phyloP scores from a whole-genome alignment of 2,113 vertebrate species.

The Pogonocichla stellata region DNA sequence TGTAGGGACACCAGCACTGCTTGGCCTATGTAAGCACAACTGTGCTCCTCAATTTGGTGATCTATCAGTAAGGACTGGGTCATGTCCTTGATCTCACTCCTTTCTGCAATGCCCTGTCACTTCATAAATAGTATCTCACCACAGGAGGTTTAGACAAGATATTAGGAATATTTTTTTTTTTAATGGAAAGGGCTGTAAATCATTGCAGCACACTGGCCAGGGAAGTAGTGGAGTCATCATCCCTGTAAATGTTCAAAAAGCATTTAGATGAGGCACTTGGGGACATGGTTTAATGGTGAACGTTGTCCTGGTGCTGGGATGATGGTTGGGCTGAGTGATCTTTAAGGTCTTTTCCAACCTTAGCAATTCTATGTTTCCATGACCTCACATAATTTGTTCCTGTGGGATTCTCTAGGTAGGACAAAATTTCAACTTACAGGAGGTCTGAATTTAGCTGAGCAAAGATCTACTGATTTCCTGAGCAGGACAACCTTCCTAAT shows the following conservation, averaged over 20 bases:
- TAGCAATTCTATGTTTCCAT: fast-evolving
- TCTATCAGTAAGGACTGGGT: neutral
- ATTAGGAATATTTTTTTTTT: neutral
- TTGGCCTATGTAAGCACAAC: neutral
- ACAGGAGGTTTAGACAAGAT: neutral
- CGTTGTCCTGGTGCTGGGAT: fast-evolving
- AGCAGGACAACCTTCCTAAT: neutral
- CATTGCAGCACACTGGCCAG: neutral
- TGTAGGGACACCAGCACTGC: neutral
- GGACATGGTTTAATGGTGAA: neutral
- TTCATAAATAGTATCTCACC: fast-evolving
- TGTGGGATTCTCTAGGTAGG: neutral
- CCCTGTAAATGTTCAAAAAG: neutral
- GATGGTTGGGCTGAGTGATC: neutral
- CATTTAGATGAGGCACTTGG: neutral
- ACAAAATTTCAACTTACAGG: neutral
- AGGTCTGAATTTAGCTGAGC: neutral
- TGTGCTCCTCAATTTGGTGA: neutral
- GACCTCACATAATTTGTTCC: neutral
- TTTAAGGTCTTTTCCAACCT: neutral
- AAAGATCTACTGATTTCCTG: neutral
- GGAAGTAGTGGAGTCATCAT: neutral
- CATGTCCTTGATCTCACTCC: neutral
- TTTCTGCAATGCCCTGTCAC: neutral
- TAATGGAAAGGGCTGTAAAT: neutral